Conservation (phyloP, 35 echinoderm and acorn worm species). For the Eucidaris tribuloides region DNA sequence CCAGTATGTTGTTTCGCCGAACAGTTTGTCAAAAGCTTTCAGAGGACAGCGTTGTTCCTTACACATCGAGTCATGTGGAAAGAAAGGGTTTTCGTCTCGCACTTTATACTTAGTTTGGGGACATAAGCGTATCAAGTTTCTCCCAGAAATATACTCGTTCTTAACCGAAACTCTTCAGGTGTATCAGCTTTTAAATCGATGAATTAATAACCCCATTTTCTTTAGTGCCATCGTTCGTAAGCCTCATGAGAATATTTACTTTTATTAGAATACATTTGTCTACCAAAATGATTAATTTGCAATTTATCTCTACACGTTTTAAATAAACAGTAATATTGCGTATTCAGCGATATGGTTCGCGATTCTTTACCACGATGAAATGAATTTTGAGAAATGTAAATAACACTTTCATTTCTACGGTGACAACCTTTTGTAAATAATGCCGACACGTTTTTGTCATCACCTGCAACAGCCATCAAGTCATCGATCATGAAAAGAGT, state of each 20-base stretch:
- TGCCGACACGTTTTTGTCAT: slow-evolving; percentile 26
- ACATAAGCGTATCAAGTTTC: slow-evolving; percentile 4
- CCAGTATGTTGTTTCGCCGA: background rate
- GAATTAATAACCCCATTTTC: slow-evolving; percentile 40
- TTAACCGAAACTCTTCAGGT: slow-evolving; percentile 15
- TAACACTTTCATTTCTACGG: slow-evolving; percentile 63
- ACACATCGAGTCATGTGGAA: background rate
- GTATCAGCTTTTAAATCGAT: slow-evolving; percentile 40
- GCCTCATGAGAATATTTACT: slow-evolving; percentile 26
- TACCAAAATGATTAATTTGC: slow-evolving; percentile 21
- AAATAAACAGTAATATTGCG: slow-evolving; percentile 56
- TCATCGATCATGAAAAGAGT: slow-evolving; percentile 61
- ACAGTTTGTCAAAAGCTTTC: slow-evolving; percentile 10
- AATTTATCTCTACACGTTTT: slow-evolving; percentile 39
- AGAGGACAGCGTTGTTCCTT: slow-evolving; percentile 16
- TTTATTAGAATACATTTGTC: slow-evolving; percentile 46
- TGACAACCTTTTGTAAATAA: slow-evolving; percentile 70
- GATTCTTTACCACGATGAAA: slow-evolving; percentile 62
- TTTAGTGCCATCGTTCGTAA: background rate
- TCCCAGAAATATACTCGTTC: slow-evolving; percentile 40
- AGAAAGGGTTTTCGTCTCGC: background rate
- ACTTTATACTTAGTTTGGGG: background rate
- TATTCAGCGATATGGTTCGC: slow-evolving; percentile 58
- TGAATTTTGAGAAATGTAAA: slow-evolving; percentile 71
- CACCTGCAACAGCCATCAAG: slow-evolving; percentile 56